These are phyloP conservation scores for Aphrocallistes beatrix DNA, from an alignment of 37 sponge, comb jelly and placozoan species.

Conservation along the genomic window DNA sequence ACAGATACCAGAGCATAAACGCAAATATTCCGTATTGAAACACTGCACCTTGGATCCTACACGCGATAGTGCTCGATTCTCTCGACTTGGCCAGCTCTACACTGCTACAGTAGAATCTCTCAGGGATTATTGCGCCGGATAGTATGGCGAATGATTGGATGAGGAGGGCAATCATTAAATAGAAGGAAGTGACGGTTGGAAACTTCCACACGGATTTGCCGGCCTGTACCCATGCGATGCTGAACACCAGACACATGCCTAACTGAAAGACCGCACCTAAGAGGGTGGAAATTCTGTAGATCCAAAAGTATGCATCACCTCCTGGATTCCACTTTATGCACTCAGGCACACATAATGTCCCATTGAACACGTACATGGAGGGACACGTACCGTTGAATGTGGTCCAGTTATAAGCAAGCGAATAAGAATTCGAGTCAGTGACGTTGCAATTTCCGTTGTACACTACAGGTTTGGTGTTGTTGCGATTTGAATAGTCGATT, in stretches of 20 bases:
- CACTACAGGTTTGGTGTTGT: neutral
- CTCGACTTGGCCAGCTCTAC: neutral
- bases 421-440: neutral
- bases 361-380: neutral
- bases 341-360: neutral
- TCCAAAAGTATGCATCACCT: neutral
- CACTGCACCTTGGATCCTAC: neutral
- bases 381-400: neutral
- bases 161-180: neutral
- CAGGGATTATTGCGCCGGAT: neutral
- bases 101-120: conserved; percentile 11
- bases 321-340: conserved; percentile 12
- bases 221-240: neutral
- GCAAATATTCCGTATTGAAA: neutral
- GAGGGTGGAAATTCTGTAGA: neutral
- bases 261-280: neutral
- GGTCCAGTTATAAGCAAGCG: neutral
- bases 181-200: neutral
- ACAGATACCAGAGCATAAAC: neutral
- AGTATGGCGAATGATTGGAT: neutral
- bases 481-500: neutral
- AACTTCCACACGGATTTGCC: neutral
- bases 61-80: neutral
- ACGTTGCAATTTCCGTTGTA: neutral
- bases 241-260: neutral